Percentiles rank a stretch among this genome's conserved stretches.
Conservation (phyloP, 2,113 vertebrate genomes). For the Brachionichthys hirsutus region DNA sequence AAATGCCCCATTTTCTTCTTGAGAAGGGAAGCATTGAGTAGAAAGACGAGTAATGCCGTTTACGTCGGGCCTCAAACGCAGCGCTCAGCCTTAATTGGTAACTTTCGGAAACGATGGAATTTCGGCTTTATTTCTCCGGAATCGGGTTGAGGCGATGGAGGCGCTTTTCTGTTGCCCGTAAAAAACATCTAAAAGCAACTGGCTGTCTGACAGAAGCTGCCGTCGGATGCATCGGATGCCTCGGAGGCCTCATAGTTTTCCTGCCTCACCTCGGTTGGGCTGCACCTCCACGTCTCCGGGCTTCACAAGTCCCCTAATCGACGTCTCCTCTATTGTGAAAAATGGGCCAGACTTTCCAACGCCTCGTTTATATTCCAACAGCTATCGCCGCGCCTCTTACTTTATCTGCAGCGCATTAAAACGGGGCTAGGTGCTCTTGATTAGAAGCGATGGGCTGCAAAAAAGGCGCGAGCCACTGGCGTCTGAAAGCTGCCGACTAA, state of each 20-base stretch:
- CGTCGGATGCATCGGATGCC: slow-evolving; percentile 18
- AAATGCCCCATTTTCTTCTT: no score
- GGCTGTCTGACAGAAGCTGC: slow-evolving; percentile 39
- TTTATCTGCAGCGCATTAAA: slow-evolving; percentile 66
- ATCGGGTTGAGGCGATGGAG: slow-evolving; percentile 30
- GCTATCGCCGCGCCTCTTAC: slow-evolving; percentile 48
- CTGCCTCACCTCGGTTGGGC: not conserved
- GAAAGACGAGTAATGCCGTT: no score
- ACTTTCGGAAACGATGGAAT: no score
- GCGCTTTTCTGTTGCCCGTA: slow-evolving; percentile 32
- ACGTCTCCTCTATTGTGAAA: slow-evolving; percentile 67
- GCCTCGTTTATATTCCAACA: slow-evolving; percentile 65
- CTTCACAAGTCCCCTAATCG: slow-evolving; percentile 57
- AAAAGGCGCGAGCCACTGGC: slow-evolving; percentile 19
- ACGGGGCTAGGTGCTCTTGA: slow-evolving; percentile 46
- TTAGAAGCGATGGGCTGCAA: slow-evolving; percentile 62
- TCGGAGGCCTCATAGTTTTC: slow-evolving; percentile 4
- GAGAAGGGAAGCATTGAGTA: no score
- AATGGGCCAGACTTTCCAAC: slow-evolving; percentile 60
- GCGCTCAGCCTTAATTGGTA: no score
- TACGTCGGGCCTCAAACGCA: no score
- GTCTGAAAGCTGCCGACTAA: slow-evolving; percentile 56
- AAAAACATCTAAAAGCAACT: slow-evolving; percentile 11
- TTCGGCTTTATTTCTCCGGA: not conserved
- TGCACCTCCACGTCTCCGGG: slow-evolving; percentile 33